Base-by-base conservation (phyloP, 2,113 vertebrate genomes). In the Oreotragus oreotragus region DNA sequence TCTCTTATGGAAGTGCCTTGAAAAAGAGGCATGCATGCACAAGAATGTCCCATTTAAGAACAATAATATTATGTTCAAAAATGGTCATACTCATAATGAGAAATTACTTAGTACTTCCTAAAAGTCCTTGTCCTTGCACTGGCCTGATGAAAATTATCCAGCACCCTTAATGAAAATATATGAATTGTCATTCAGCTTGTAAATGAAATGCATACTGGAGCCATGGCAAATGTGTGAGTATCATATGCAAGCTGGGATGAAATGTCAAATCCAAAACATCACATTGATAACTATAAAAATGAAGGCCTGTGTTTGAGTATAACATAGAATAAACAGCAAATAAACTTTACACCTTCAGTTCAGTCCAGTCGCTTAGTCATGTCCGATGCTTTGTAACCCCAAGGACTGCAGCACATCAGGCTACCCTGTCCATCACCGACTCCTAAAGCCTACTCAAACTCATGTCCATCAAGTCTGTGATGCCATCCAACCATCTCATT, bases 301-400 rank as follows among this genome's bases (percentile, higher is more conserved):
- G 8, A 58, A 43, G 9, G 2, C 2, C 12, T 19, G 3, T 30
- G 3, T 96, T 83, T 64, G n/a, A 96, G 5, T 85, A 51, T 80
- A 96, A 57, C 6, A 91, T 13, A 97, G 84, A 55, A 47, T 60
- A 33, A 86, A 51, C 16, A 62, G 16, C 39, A 90, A 94, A 16
- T 47, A 43, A 77, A 15, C 1, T 66, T 39, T 73, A 64, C 4
- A 70, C 66, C n/a, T 39, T 70, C 66, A 39, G 10, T 70, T 70
- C 66, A 70, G n/a, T 70, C n/a, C n/a, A 70, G 10, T 70, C 5
- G 0, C 70, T 76, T 12, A 76, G 21, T 43, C 70, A 76, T 76
- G 36, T 76, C 70, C 1, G 3, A 76, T 0, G 0, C 19, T 43
- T 27, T 76, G 70, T 0, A 0, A 43, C 23, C 39, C 36, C 36